Evolutionary conservation across 2,797 vertebrate genomes (phyloP), one percentile per base, ranked within the genome.

Genomic region (Dicrostonyx torquatus): DNA sequence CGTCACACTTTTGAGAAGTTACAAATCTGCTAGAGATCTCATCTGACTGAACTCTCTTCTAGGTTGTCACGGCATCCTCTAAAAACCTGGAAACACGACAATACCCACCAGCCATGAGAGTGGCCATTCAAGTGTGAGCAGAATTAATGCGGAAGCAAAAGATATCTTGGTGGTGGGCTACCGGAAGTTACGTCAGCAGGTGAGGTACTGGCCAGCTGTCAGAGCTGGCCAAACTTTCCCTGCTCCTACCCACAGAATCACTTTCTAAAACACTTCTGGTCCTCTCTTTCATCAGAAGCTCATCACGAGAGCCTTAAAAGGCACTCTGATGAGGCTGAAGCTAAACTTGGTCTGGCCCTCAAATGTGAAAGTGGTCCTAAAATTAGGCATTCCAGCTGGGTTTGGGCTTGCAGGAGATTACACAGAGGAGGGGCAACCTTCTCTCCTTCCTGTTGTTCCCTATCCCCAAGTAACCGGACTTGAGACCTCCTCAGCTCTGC

Each of bases 331-430:
- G 96, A 97, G 79, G 72, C 84, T 80, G 90, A 92, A 82, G 96
- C 97, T 97, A 98, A 98, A 98, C 97, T 98, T 98, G 98, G 96
- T 43, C 75, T 79, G 95, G 96, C 87, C 75, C 96, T 91, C 90
- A 76, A 82, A 96, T 90, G 87, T 85, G 79, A 95, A 95, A 53
- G 3, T 0, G 37, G 91, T 96, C 92, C 96, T 98, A 98, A 98
- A 98, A 97, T 98, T 98, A 98, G 95, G 96, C 93, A 48, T 94
- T 83, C 93, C 96, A 97, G 95, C 79, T 97, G 97, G 78, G 92
- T 62, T 87, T 76, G n/a, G 89, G 87, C 96, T 96, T 93, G 83
- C 91, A 94, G 93, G 89, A 95, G 94, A 87, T 75, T 50, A 60
- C 10, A 76, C 0, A 5, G 26, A 66, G 34, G 10, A 53, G 96